These are phyloP conservation scores for Equus quagga DNA, from an alignment of 2,113 vertebrate species.

Conservation along the genomic window DNA sequence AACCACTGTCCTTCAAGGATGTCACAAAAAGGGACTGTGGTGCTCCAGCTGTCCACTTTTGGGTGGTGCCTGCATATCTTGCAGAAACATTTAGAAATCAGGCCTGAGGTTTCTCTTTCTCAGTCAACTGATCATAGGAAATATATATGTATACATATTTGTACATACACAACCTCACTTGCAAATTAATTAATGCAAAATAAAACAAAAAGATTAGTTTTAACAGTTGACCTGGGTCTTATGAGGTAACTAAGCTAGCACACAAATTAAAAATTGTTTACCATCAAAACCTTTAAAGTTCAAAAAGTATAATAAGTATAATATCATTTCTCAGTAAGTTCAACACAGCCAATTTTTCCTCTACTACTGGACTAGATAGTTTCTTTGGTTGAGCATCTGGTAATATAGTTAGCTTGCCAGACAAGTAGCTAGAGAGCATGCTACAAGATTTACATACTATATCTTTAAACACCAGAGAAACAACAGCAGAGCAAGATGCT, in stretches of 20 bases:
- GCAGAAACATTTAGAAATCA: not conserved
- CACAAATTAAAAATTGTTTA: not conserved
- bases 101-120: not conserved
- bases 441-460: not conserved
- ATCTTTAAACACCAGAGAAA: not conserved
- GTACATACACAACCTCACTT: not conserved
- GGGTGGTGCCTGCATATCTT: not conserved
- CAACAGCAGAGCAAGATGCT: not conserved
- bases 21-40: not conserved
- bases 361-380: not conserved
- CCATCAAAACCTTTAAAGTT: not conserved
- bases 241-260: not conserved
- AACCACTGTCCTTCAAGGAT: not conserved
- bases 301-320: not conserved
- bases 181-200: not conserved
- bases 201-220: not conserved
- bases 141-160: not conserved
- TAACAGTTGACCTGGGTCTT: not conserved
- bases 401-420: not conserved
- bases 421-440: not conserved
- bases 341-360: not conserved
- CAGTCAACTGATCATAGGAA: not conserved
- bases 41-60: not conserved
- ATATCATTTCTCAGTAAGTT: not conserved
- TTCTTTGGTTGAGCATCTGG: not conserved